Evolutionary conservation across 2,888 invertebrate genomes (phyloP), one percentile per base, ranked within the genome.

Genomic region (Lysandra bellargus): DNA sequence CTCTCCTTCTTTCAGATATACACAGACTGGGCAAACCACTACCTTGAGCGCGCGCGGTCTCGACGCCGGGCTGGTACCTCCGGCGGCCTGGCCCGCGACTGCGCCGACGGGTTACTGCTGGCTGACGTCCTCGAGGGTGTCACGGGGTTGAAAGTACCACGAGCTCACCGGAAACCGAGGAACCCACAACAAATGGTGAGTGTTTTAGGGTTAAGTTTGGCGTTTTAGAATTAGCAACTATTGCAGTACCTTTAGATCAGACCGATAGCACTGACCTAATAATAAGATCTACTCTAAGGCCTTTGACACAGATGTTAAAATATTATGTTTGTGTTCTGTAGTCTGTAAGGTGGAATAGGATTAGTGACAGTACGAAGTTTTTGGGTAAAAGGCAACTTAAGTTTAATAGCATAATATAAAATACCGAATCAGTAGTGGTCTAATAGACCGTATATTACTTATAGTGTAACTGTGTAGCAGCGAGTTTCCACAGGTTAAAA

Each of bases 21-120:
- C 94, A 99, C 99, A 80, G 99, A 99, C 95, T 99, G 99, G 99
- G 99, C 99, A 78, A 99, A 99, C 92, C 99, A 99, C 89, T 99
- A 99, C 92, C 93, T 99, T 95, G 99, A 99, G 91, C 97, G 98
- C 87, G 97, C 98, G 80, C 96, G 97, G 83, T 98, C 97, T 84
- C 97, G 98, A 85, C 96, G 97, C 81, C 96, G 97, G 86, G 98
- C 98, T 83, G 96, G 96, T 83, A 93, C 95, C 49, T 88, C 91
- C 0, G 93, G 93, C 57, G 98, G 98, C 88, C 96, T 99, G 82
- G 98, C 99, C 82, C 95, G 97, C 79, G 99, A 99, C 93, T 97
- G 99, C 90, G 97, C 97, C 61, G 99, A 99, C 95, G 99, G 99
- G 1, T 96, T 98, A 72, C 95, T 99, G 76, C 95, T 99, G 82